A percentile compares a stretch with the other conserved stretches of the same genome.
phyloP scores from a whole-genome alignment of 2,888 invertebrate species.

The Drosophila pegasa region DNA sequence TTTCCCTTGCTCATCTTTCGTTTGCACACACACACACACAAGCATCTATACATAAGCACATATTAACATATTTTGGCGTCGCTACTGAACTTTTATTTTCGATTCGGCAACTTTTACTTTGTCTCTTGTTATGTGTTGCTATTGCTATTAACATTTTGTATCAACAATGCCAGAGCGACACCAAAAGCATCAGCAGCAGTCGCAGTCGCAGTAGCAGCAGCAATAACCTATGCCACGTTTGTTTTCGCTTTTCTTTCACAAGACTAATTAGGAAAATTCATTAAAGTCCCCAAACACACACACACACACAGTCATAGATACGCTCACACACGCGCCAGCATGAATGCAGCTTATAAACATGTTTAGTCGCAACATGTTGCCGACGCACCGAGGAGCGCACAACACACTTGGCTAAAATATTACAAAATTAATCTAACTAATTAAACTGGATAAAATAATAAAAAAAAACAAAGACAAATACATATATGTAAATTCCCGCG shows the following conservation, averaged over 20 bases:
- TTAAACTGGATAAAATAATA: neutral
- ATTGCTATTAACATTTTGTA: conserved; percentile 60
- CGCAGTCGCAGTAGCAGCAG: neutral
- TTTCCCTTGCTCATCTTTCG: conserved; percentile 61
- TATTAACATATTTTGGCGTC: conserved; percentile 25
- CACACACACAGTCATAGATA: conserved; percentile 15
- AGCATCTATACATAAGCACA: neutral
- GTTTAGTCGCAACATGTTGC: conserved; percentile 61
- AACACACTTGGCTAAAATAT: conserved; percentile 11
- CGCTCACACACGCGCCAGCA: conserved; percentile 16
- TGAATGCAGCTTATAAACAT: conserved; percentile 41
- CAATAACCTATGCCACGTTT: conserved; percentile 47
- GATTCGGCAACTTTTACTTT: conserved; percentile 61
- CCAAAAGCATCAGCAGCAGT: conserved; percentile 17
- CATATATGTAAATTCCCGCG: neutral
- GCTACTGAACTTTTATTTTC: conserved; percentile 54
- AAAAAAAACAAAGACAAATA: neutral
- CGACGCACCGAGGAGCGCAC: conserved; percentile 29
- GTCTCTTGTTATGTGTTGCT: conserved; percentile 41
- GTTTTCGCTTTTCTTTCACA: conserved; percentile 77
- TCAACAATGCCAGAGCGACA: conserved; percentile 50
- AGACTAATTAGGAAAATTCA: conserved; percentile 74
- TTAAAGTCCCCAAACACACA: conserved; percentile 44
- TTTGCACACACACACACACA: conserved; percentile 19
- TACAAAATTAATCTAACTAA: neutral